Conservation (phyloP, 2,113 vertebrate genomes). For the Microcebus griseorufus region DNA sequence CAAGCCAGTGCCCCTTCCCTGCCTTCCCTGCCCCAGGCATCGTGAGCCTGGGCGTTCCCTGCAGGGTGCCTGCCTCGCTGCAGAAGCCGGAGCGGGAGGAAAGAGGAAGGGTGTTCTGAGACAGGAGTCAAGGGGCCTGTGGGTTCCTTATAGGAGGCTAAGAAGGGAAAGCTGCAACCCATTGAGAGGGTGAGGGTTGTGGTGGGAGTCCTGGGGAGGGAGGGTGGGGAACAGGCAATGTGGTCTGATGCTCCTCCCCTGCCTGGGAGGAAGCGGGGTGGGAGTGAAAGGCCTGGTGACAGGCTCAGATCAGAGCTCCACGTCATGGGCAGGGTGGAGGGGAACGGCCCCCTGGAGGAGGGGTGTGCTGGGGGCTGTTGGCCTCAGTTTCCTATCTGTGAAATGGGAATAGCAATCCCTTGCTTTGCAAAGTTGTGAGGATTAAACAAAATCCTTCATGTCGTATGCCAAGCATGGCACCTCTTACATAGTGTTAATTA, state of each 20-base stretch:
- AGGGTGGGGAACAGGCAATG: neutral
- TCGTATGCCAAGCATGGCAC: rapidly evolving
- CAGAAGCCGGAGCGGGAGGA: neutral
- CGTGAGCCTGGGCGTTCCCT: neutral
- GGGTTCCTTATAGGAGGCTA: neutral
- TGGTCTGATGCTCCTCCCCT: neutral
- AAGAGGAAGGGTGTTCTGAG: neutral
- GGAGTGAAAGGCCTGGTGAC: neutral
- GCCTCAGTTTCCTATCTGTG: neutral
- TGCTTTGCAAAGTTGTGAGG: neutral
- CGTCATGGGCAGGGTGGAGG: neutral
- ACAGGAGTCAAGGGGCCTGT: neutral
- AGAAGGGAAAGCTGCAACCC: neutral
- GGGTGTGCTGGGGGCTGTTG: rapidly evolving
- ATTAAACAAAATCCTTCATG: neutral
- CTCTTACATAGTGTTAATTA: neutral
- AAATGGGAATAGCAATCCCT: neutral
- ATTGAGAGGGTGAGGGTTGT: rapidly evolving
- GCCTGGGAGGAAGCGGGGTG: neutral
- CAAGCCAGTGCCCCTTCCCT: neutral
- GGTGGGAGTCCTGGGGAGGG: neutral
- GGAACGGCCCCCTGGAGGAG: too few relatives aligned
- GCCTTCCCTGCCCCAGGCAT: neutral
- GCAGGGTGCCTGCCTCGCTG: neutral
- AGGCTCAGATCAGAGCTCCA: neutral